Base-by-base conservation (phyloP, 2,888 invertebrate genomes). In the Lasioglossum oenotherae region DNA sequence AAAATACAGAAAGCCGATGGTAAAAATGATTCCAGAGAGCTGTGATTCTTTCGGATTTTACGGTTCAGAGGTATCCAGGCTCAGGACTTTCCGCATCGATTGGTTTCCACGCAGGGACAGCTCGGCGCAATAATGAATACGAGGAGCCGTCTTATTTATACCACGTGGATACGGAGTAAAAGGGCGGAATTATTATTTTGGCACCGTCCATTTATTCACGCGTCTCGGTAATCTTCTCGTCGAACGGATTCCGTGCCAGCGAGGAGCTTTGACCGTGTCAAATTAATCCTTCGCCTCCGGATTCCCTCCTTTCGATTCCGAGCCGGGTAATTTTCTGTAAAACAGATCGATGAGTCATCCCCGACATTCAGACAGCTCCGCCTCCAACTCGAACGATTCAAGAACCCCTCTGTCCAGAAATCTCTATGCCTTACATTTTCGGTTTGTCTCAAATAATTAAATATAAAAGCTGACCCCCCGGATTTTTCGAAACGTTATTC, bases 31-130 rank as follows among this genome's bases (percentile, higher is more conserved):
- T 91, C 90, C 85, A 67, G 78, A 53, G 53, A 53, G 82, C 90
- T 93, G 93, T 91, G 92, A 92, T 92, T 93, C 92, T 93, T 92
- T 92, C 91, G 91, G 92, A 93, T 93, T 94, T 93, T 78, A 93
- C 92, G 93, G 87, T 87, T 83, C 85, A 81, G 71, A 67, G 78
- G 69, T 64, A 81, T 88, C 79, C 79, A 71, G 27, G 74, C 72
- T 72, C 90, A 57, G 74, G 78, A 83, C 60, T 88, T 90, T 88
- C 84, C 87, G 81, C 85, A 71, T 86, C 86, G 84, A 83, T 89
- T 89, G 85, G 38, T 79, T 72, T 80, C 71, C 78, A 46, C 74
- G 84, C 57, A 53, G 60, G 79, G 72, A 72, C 27, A 64, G 53
- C n/a, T 14, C 69, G 82, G 53, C 74, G 69, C 72, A 73, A 67